Evolutionary conservation across 2,888 invertebrate species (phyloP), one percentile per base, ranked within the genome.

Genomic region (Hedya salicella): DNA sequence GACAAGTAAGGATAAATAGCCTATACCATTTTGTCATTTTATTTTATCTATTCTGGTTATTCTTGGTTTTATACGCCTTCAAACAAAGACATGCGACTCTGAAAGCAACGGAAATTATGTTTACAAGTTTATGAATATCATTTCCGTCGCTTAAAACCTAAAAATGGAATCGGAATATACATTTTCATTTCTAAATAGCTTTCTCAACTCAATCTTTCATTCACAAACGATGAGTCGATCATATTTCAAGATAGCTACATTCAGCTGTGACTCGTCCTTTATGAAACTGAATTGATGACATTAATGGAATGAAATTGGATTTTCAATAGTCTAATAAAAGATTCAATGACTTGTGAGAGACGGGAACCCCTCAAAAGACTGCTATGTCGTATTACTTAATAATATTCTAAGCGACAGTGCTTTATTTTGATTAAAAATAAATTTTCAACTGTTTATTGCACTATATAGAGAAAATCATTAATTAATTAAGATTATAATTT

Each of bases 261-360:
- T 57, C 50, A 46, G 13, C 50, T 14, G 3, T n/a, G 17, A 57
- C 9, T 6, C 16, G 53, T 21, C n/a, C 42, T 30, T 25, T 40
- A 44, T 46, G 25, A 25, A 13, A 19, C 30, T 16, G 17, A 50
- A 52, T 59, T 59, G 57, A 44, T 44, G 57, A 44, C 25, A 25
- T 64, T 64, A 64, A 64, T 64, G 44, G 50, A 16, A 57, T 39
- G 16, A 59, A 52, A 64, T 64, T 64, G 57, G 50, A 59, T 59
- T 59, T 59, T 52, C 64, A 64, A 64, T 64, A 25, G 57, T 57
- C 64, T 59, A 30, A 64, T 64, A 52, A 64, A 64, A 64, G 50
- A 59, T 50, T 64, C 57, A 59, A 52, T 42, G 57, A 50, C 57
- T 63, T 42, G 57, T 49, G 56, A 56, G 63, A 64, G 49, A 64